Evolutionary conservation across 2,888 invertebrate species (phyloP), one percentile per base, ranked within the genome.

Genomic region (Lissocephala sabroskyi): DNA sequence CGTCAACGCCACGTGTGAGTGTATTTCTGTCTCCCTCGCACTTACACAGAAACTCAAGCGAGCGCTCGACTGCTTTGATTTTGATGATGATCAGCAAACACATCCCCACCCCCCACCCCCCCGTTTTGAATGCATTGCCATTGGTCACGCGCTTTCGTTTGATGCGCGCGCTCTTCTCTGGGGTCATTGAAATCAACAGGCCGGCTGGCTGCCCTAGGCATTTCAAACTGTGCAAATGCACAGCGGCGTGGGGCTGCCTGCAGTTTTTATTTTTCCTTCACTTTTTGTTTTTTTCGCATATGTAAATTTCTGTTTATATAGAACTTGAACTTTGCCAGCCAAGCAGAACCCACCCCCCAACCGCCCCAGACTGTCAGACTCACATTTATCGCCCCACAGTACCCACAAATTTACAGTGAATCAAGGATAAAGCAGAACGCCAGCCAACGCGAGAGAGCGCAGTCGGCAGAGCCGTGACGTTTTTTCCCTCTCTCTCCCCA

Each of bases 251-350:
- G n/a, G n/a, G n/a, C n/a, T n/a, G n/a, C n/a, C n/a, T n/a, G n/a
- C n/a, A n/a, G n/a, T n/a, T n/a, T n/a, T n/a, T n/a, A n/a, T n/a
- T n/a, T n/a, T n/a, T 29, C 29, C 2, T 3, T n/a, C 11, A 30
- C 30, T 4, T 14, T 30, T 32, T 43, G 14, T 43, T 16, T 32
- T 10, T 29, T 28, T 19, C 17, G 29, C 40, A 28, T 26, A 7
- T 33, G 23, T 4, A 5, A 17, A 13, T 11, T 0, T 28, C 14
- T 46, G 28, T 36, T 3, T n/a, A 35, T 32, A 32, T 32, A 32
- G 32, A 23, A 36, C 32, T 49, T 51, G 53, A 63, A 66, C 50
- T 66, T 52, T 71, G 36, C 65, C 46, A 41, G 36, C 32, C 36
- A 43, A 36, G 19, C 52, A 36, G 46, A 37, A 11, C 14, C 18